Conservation (phyloP, 2,113 vertebrate species). For the Hipposideros armiger region DNA sequence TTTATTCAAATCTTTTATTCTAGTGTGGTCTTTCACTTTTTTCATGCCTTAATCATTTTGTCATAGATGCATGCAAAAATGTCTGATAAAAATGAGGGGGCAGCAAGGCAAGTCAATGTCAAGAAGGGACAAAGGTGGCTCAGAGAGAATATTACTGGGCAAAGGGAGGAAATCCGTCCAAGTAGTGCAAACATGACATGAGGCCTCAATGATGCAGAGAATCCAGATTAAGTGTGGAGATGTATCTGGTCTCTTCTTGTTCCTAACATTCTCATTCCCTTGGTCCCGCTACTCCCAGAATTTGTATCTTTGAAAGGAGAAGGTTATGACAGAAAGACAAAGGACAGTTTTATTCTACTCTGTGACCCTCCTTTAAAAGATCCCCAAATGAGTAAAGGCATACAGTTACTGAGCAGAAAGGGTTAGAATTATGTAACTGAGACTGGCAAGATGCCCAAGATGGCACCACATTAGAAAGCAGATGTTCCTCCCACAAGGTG, state of each 20-base stretch:
- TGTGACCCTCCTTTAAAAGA: not conserved
- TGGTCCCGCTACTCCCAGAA: not conserved
- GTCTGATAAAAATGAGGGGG: not conserved
- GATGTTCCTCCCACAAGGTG: not conserved
- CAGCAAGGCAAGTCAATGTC: not conserved
- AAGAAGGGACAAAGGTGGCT: not conserved
- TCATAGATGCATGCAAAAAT: not conserved
- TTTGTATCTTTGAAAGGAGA: not conserved
- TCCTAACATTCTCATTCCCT: fast-evolving
- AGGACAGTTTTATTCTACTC: not conserved
- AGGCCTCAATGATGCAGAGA: not conserved
- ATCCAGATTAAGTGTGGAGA: not conserved
- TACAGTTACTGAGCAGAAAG: not conserved
- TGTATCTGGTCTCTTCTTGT: not conserved
- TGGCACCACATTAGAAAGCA: not conserved
- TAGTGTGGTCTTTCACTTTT: not conserved
- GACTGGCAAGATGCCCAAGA: not conserved
- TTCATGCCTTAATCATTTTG: not conserved
- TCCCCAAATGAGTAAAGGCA: not conserved
- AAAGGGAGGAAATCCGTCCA: not conserved
- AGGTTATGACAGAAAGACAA: not conserved
- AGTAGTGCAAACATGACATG: not conserved
- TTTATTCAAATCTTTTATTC: not conserved
- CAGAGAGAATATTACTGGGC: not conserved
- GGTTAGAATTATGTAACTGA: not conserved